Evolutionary conservation across 2,113 vertebrate species (phyloP), one percentile per base, ranked within the genome.

Genomic region (Corythornis cristatus): DNA sequence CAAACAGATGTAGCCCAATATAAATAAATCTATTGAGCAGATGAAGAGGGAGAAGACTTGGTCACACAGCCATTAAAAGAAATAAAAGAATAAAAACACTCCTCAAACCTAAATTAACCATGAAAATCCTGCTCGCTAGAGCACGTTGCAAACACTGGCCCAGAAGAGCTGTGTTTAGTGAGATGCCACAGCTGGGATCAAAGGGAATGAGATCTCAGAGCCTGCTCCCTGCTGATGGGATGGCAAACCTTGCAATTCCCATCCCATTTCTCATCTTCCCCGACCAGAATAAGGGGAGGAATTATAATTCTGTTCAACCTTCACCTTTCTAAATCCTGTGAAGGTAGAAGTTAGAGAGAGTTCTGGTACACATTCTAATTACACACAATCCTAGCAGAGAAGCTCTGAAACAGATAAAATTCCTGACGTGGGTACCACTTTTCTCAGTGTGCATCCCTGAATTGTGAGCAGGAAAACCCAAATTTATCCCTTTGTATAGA

Each of bases 1-100:
- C 83, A 86, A 94, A 92, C 40, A 91, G 67, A 88, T 89, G 70
- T 82, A 95, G 72, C 40, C 81, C 33, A 31, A 71, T 57, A 93
- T 71, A 81, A 94, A 79, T 87, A 84, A 90, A 91, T 72, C 54
- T 65, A 48, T 6, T 2, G 72, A 91, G 74, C 64, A 93, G 67
- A 83, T 75, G 76, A 76, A 80, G 74, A 75, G 66, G 58, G 71
- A 88, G 74, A 31, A 16, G 62, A 7, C 18, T 77, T 78, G 56
- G 54, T 86, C 90, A 89, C 25, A 16, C 17, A 54, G 37, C 53
- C 50, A 50, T 68, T 78, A 51, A 71, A 73, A 37, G 37, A 50
- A 50, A 50, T 23, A 50, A 86, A 83, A 76, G 57, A 75, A 11
- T 60, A 43, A 58, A 23, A 75, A 46, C 45, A 73, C n/a, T 8